Evolutionary conservation across 1,140 invertebrate genomes (phyloP), one percentile per base, ranked within the genome.

Genomic region (Himalopsyche phryganea): DNA sequence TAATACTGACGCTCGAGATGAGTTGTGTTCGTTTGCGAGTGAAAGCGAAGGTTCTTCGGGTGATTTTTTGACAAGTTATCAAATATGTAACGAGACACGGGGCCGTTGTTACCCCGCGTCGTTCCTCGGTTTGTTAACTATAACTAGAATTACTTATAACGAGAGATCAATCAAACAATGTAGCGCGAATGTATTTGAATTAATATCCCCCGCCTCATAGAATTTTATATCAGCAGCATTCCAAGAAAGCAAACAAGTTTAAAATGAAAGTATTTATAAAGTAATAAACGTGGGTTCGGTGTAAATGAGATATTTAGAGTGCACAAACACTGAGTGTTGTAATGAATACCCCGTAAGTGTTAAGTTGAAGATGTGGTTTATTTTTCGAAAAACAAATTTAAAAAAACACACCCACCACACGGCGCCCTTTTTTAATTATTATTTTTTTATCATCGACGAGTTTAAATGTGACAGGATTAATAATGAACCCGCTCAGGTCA

Each of bases 271-370:
- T 60, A 64, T 53, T 57, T 57, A 50, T 53, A 59, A 52, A 36
- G 49, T 55, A 58, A 44, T 44, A 56, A 48, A 57, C 53, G 53
- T 57, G 61, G 54, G 54, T 64, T 50, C 59, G 52, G 55, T 58
- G 61, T 61, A 53, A 51, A 55, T 57, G 53, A 20, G 42, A 50
- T 9, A 13, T 36, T 60, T 59, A 64, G 61, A 60, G 53, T 64
- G 61, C 61, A 64, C 61, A 60, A 60, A 63, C 36, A 38, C 41
- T 64, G 53, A 60, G 58, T 64, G 61, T 64, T 60, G 61, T 64
- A 64, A 53, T n/a, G n/a, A n/a, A n/a, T 53, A 46, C 11, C 49
- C 60, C 14, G 33, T 60, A 52, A 53, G 40, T 57, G 58, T 64
- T 57, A 60, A 60, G 41, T 44, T 33, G 15, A 35, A 15, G 9